These are phyloP conservation scores for Morpho achilles DNA, from an alignment of 2,888 invertebrate genomes.

Conservation along the genomic window DNA sequence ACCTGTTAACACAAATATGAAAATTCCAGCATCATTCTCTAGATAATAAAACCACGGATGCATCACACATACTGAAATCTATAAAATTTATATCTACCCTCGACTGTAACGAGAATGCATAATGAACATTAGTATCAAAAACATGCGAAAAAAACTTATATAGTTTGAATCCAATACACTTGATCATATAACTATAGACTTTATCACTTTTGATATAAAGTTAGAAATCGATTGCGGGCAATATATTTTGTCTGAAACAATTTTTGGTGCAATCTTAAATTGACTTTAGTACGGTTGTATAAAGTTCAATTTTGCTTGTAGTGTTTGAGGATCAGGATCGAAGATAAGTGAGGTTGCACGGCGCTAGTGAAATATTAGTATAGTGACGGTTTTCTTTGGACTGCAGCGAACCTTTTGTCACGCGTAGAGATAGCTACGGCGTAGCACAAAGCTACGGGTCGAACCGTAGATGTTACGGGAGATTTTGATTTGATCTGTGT, in stretches of 20 bases:
- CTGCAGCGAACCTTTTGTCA: slow-evolving; percentile 44
- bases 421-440: slow-evolving; percentile 32
- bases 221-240: slow-evolving; percentile 32
- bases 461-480: slow-evolving; percentile 20
- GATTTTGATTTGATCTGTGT: slow-evolving; percentile 5
- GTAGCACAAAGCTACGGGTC: slow-evolving; percentile 14
- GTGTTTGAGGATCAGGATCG: slow-evolving; percentile 46
- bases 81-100: slow-evolving; percentile 67
- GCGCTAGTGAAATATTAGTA: slow-evolving; percentile 65
- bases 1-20: too few species aligned
- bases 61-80: slow-evolving; percentile 40
- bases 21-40: too few species aligned
- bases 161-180: slow-evolving; percentile 42
- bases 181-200: slow-evolving; percentile 31
- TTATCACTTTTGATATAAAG: slow-evolving; percentile 33
- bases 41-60: slow-evolving; percentile 33
- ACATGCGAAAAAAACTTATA: slow-evolving; percentile 48
- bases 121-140: slow-evolving; percentile 75
- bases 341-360: slow-evolving; percentile 61
- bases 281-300: slow-evolving; percentile 28
- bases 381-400: slow-evolving; percentile 59
- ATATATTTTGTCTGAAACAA: slow-evolving; percentile 40
- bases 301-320: slow-evolving; percentile 30
- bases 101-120: slow-evolving; percentile 69
- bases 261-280: slow-evolving; percentile 20